Evolutionary conservation across 2,888 invertebrate genomes (phyloP).

Genomic region (Phalera bucephala): DNA sequence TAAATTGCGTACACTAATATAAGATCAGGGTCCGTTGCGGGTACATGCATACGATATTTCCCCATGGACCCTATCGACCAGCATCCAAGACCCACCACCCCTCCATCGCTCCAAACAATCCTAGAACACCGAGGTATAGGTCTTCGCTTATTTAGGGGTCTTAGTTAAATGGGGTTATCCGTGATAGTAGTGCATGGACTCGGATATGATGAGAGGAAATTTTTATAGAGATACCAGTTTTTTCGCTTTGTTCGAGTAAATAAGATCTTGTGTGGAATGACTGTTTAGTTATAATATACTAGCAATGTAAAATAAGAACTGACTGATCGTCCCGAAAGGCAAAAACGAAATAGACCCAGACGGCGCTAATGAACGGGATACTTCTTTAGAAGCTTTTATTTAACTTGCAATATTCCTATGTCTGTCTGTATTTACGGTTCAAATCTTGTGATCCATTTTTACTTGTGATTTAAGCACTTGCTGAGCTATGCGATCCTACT

Average conservation of each 20-base stretch:
- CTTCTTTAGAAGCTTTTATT: no score
- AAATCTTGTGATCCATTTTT: no score
- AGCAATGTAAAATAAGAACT: no score
- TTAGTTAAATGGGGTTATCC: constrained; percentile 11
- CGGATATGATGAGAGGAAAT: constrained; percentile 17
- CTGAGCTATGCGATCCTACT: no score
- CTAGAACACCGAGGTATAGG: constrained; percentile 1
- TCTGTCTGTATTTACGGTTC: no score
- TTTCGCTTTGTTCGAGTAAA: constrained; percentile 23
- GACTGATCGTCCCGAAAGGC: no score
- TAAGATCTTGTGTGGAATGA: constrained; percentile 7
- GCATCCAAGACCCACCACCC: constrained; percentile 7
- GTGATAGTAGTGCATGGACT: constrained; percentile 15
- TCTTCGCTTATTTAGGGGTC: constrained; percentile 7
- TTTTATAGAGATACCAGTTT: constrained; percentile 27
- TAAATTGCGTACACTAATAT: constrained; percentile 36
- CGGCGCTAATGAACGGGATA: no score
- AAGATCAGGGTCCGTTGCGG: constrained; percentile 29
- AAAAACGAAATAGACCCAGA: no score
- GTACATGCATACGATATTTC: constrained; percentile 45
- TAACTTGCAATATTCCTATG: no score
- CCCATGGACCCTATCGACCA: constrained; percentile 27
- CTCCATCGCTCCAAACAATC: neutral
- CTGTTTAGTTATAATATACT: neutral
- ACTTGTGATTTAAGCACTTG: no score